phyloP scores from a whole-genome alignment of 2,113 vertebrate species.

The Vulpes ferrilata region DNA sequence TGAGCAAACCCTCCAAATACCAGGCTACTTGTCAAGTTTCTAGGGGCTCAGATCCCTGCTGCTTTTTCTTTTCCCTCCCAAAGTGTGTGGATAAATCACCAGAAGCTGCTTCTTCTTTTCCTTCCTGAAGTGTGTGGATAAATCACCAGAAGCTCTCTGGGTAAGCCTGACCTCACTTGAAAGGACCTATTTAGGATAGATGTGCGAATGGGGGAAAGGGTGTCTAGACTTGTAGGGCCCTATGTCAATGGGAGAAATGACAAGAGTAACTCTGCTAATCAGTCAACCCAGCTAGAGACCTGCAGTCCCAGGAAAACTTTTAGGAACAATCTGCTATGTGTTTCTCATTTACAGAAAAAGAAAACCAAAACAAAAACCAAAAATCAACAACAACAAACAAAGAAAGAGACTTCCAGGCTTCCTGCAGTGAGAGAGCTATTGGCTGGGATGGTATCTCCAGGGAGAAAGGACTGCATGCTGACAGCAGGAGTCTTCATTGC shows the following conservation, averaged over 20 bases:
- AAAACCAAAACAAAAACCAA: not conserved
- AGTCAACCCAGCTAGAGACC: not conserved
- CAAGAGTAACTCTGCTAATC: not conserved
- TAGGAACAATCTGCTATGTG: not conserved
- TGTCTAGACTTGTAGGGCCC: not conserved
- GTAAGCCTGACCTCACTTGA: not conserved
- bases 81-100: not conserved
- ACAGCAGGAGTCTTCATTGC: not conserved
- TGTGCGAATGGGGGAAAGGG: not conserved
- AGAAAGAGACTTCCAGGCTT: not conserved
- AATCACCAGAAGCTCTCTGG: not conserved
- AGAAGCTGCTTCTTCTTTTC: not conserved
- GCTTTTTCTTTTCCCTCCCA: not conserved
- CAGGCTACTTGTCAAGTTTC: not conserved
- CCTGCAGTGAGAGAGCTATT: not conserved
- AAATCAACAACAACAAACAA: not conserved
- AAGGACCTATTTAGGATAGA: not conserved
- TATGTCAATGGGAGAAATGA: not conserved
- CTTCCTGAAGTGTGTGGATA: not conserved
- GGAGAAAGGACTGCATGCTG: not conserved
- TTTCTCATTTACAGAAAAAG: not conserved
- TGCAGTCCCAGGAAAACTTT: not conserved
- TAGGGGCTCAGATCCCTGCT: not conserved
- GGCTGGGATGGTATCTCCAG: not conserved
- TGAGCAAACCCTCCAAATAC: not conserved